Conservation (phyloP, 2,113 vertebrate species). For the Daubentonia madagascariensis region DNA sequence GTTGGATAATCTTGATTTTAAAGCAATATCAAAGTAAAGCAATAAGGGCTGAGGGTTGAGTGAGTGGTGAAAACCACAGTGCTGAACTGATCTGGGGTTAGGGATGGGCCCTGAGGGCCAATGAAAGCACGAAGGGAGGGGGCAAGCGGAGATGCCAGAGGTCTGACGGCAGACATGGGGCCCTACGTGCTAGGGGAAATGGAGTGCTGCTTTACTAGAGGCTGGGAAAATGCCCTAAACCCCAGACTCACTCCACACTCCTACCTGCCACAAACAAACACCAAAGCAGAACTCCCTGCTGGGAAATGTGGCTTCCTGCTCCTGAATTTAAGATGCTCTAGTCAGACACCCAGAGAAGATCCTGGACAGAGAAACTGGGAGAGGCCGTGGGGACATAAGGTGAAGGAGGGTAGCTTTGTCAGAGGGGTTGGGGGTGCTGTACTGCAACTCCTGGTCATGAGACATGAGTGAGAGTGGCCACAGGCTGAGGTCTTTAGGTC, state of each 20-base stretch:
- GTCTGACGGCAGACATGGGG: neutral
- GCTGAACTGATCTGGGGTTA: neutral
- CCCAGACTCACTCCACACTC: neutral
- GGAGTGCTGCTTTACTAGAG: neutral
- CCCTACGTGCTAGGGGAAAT: neutral
- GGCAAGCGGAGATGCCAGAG: neutral
- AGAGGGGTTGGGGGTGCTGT: neutral
- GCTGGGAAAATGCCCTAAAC: neutral
- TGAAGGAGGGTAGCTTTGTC: neutral
- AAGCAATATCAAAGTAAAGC: neutral
- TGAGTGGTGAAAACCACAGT: neutral
- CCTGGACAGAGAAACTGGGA: neutral
- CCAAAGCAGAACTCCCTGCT: neutral
- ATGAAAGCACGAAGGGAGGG: neutral
- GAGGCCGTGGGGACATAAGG: neutral
- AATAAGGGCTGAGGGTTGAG: neutral
- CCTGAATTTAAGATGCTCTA: neutral
- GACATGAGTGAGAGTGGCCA: neutral
- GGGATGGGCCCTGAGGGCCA: fast-evolving
- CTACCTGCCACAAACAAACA: neutral
- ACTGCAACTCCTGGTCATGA: neutral
- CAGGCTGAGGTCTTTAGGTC: neutral
- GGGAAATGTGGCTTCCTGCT: neutral
- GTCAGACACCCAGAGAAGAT: neutral
- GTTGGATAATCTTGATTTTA: neutral